Evolutionary conservation across 1,140 invertebrate genomes (phyloP), one percentile per base, ranked within the genome.

Genomic region (Drosophila parvula): DNA sequence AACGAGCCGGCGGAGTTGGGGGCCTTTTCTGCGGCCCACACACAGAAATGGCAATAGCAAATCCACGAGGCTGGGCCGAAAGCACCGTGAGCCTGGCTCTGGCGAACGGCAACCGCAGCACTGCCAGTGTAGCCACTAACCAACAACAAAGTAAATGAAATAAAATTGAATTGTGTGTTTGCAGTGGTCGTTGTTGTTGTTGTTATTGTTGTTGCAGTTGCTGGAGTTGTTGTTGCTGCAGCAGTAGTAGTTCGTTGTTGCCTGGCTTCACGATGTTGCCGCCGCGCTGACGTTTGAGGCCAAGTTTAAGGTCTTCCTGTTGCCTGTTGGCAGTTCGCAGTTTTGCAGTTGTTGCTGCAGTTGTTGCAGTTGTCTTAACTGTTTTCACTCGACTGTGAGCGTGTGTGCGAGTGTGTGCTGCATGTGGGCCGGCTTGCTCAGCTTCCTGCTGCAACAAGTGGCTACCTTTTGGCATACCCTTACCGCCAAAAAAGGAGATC

Each of bases 141-240:
- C 65, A 77, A 76, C 74, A 77, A 77, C 74, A 78, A 78, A 78
- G 83, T 88, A 86, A 86, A 86, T 86, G 83, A 86, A 86, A 86
- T 86, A 86, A 86, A 86, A 86, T 86, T 86, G 83, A 86, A 86
- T 88, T 88, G 83, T 89, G 84, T 88, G 84, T 88, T 86, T 88
- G 81, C 75, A 71, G 78, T 64, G 69, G 74, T 59, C 43, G 60
- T 53, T 76, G 58, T 45, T 78, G 69, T 57, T 55, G 41, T 36
- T 77, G 63, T 57, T 47, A 22, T 45, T 55, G 55, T 60, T 61
- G 53, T 34, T 71, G 74, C 48, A 59, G 73, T 38, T 71, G 62
- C 47, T 59, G 53, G 22, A 64, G 22, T 30, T 71, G 53, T 40
- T 38, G 53, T 28, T 68, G 62, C 65, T 38, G 47, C 28, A 16